A percentile compares a stretch with the other conserved stretches of the same genome.
phyloP scores from a whole-genome alignment of 2,888 invertebrate genomes.

The Miltochrista miniata region DNA sequence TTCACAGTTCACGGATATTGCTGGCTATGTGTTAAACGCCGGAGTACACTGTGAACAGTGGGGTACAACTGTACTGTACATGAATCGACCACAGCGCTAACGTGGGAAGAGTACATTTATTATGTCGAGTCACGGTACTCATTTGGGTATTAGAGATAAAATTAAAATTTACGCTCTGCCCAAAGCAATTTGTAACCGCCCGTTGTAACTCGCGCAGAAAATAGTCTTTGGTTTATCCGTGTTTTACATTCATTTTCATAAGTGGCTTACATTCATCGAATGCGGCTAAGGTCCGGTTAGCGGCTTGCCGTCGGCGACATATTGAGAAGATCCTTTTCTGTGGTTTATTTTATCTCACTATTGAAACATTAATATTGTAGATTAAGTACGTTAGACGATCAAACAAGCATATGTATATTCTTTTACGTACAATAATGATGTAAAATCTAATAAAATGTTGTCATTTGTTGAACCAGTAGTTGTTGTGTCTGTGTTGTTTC shows the following conservation, averaged over 20 bases:
- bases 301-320: conserved; percentile 27
- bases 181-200: conserved; percentile 83
- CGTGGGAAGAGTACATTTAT: conserved; percentile 82
- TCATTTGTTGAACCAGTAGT: too few species aligned
- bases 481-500: too few species aligned
- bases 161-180: conserved; percentile 84
- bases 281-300: conserved; percentile 45
- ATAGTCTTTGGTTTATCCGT: conserved; percentile 82
- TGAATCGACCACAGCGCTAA: conserved; percentile 65
- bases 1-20: conserved; percentile 33
- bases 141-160: conserved; percentile 84
- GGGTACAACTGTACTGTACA: too few species aligned
- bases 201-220: conserved; percentile 80
- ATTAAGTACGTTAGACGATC: too few species aligned
- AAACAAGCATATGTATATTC: too few species aligned
- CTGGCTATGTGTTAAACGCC: conserved; percentile 34
- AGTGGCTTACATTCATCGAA: conserved; percentile 74
- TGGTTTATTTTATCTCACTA: conserved; percentile 9
- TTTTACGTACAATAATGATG: too few species aligned
- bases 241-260: conserved; percentile 80
- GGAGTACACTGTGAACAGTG: conserved; percentile 24
- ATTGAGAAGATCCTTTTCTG: conserved; percentile 21
- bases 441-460: too few species aligned
- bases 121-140: conserved; percentile 82
- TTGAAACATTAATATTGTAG: conserved; percentile 1